Base-by-base conservation (phyloP, 2,113 vertebrate species). In the Seriola rivoliana region DNA sequence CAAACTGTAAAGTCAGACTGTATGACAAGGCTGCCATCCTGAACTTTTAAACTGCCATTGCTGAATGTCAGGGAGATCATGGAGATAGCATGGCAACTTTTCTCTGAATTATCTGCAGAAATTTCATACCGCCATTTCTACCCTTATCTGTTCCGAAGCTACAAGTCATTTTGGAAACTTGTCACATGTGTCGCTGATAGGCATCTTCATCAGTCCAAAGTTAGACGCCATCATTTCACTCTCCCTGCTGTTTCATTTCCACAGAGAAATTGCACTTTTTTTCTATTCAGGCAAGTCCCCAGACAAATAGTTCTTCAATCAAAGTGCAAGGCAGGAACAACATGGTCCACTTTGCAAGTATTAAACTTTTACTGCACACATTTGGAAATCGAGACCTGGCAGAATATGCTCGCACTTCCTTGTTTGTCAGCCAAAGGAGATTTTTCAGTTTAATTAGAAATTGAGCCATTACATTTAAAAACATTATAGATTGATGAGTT, bases 121-220 rank as follows among this genome's bases (percentile, higher is more conserved):
- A 85, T 57, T 29, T 76, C 11, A 9, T 3, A 16, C 16, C 0
- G 12, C 25, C 32, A 25, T 66, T 79, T 76, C 17, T 71, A 1
- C 32, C 6, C 42, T 54, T 71, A 65, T 85, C 85, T 40, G 21
- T 57, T 74, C 21, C 25, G 44, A 59, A 54, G 58, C 44, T 23
- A 48, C 55, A 54, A 75, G n/a, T 81, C 58, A 81, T 77, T 78
- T 42, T 67, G 50, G 54, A 59, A 88, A 48, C 62, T 32, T 17
- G 34, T 76, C 60, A 54, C 40, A 75, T 57, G 9, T 2, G 10
- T 44, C 50, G 10, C 65, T 75, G 82, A 84, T 81, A 66, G 17
- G 21, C 48, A 65, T 83, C 66, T 72, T 72, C 48, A 75, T 81
- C 73, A 59, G 52, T 70, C 29, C 58, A 64, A 68, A 76, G 50